Evolutionary conservation across 2,888 invertebrate genomes (phyloP).

Genomic region (Drosophila vallismaia): DNA sequence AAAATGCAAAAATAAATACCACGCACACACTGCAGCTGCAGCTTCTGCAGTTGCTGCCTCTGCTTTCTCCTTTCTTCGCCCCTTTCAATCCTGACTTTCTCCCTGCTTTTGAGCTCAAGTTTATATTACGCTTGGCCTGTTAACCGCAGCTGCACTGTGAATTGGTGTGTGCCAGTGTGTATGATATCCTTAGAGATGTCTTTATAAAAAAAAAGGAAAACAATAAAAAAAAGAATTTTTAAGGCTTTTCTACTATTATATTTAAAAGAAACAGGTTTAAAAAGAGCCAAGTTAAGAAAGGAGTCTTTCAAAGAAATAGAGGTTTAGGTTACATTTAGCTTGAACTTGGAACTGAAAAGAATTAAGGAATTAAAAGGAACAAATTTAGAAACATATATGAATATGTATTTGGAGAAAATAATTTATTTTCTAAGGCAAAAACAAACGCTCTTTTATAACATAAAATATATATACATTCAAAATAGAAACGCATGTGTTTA

Average conservation of each 20-base stretch:
- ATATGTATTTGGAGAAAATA: no score
- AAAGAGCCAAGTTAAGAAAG: neutral
- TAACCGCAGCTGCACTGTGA: constrained; percentile 69
- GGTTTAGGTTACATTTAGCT: neutral
- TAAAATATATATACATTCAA: no score
- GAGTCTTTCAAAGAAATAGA: neutral
- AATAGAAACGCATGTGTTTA: no score
- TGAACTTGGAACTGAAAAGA: no score
- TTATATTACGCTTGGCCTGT: constrained; percentile 79
- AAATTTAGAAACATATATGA: no score
- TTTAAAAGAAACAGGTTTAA: neutral
- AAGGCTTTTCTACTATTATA: neutral
- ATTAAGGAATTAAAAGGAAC: no score
- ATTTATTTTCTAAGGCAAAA: no score
- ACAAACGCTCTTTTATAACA: no score
- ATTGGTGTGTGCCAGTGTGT: constrained; percentile 26
- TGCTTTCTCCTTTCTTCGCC: constrained; percentile 10
- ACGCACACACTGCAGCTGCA: constrained; percentile 36
- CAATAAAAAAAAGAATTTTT: neutral
- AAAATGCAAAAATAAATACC: constrained; percentile 79
- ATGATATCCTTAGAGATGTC: constrained; percentile 3
- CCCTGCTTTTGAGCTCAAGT: constrained; percentile 71
- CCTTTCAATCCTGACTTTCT: constrained; percentile 4
- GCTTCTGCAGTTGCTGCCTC: neutral
- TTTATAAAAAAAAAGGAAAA: neutral